Conservation (phyloP, 2,113 vertebrate genomes). For the Onychostoma macrolepis region DNA sequence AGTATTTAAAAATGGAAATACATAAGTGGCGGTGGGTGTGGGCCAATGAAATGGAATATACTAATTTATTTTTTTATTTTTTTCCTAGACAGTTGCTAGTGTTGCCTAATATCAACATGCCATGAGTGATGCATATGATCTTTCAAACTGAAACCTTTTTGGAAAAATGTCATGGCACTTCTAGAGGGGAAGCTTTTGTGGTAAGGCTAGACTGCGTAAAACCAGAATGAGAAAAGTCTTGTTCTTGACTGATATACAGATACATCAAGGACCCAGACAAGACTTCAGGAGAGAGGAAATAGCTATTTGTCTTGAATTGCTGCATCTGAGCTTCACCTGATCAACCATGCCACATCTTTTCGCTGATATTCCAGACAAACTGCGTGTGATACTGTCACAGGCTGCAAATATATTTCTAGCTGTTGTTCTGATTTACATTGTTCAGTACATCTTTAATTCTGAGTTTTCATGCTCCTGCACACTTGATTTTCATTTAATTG, state of each 20-base stretch:
- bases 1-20: too few relatives aligned
- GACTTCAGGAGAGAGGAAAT: neutral
- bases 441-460: slow-evolving; percentile 23
- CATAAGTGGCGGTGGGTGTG: too few relatives aligned
- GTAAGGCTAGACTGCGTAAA: neutral
- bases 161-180: too few relatives aligned
- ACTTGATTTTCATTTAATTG: too few relatives aligned
- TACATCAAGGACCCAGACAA: neutral
- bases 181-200: neutral
- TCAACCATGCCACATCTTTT: neutral
- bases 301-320: neutral
- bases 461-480: slow-evolving; percentile 6
- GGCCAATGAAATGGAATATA: too few relatives aligned
- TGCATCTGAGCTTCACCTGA: neutral
- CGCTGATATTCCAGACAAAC: neutral
- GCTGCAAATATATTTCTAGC: neutral
- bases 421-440: neutral
- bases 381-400: neutral
- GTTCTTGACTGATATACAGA: neutral
- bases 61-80: too few relatives aligned
- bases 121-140: too few relatives aligned
- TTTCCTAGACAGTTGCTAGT: too few relatives aligned
- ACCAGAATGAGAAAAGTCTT: neutral
- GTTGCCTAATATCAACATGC: too few relatives aligned
- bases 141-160: too few relatives aligned